Base-by-base conservation (phyloP, 2,888 invertebrate species). In the Salpingus planirostris region DNA sequence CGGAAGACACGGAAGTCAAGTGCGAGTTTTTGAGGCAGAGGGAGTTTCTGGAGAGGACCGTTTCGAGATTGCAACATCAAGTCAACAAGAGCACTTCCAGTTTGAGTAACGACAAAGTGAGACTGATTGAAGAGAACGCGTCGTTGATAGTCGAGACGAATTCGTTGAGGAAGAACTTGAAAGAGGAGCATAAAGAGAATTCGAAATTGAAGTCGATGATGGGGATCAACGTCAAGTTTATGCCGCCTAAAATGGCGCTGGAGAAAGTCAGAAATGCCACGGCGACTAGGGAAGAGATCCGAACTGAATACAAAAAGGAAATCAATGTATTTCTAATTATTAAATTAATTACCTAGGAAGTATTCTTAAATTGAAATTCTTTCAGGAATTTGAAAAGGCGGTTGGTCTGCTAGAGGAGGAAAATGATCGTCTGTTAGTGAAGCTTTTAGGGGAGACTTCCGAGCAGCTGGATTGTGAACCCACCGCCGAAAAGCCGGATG, bases 1-100 rank as follows among this genome's bases (percentile, higher is more conserved):
- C 73, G 5, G 76, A 78, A 3, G 83, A 84, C 40, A 71, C 74
- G n/a, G 79, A 82, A 43, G 79, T 80, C 0, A 76, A 79, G 12
- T 73, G 74, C 12, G 86, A 86, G 60, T 82, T 87, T 52, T 70
- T 81, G 44, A 71, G 87, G 1, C 91, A 92, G 56, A 69, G 89
- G 21, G 82, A 83, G 42, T 85, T 89, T 56, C 69, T 92, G 15
- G 91, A 91, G 55, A 64, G 70, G 29, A 75, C 77, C 1, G 69
- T 80, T 1, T 63, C 66, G 4, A 69, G 21, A 21, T 13, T 36
- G 10, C 36, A 36, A 10, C 12, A 32, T 39, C 31, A 38, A 27
- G 34, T 31, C 4, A 46, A 52, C 5, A 62, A 61, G 40, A 53
- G 54, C 30, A 54, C 55, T 1, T 51, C 54, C 12, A 47, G 51